Percentiles rank a stretch among this genome's conserved stretches.
phyloP scores from a whole-genome alignment of 2,888 invertebrate species.

The Glomeris marginata region DNA sequence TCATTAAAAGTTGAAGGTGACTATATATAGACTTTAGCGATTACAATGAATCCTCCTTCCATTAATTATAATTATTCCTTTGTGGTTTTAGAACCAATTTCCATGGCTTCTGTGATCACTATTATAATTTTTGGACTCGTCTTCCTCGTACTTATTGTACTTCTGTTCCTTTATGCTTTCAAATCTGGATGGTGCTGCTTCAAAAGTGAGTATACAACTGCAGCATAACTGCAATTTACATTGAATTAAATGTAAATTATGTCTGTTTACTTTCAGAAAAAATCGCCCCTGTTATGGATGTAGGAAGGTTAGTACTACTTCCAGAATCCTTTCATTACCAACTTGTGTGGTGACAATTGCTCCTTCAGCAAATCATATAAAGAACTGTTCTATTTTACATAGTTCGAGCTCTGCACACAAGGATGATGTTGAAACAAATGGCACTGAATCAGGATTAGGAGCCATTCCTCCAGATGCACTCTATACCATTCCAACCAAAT shows the following conservation, averaged over 20 bases:
- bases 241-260: slow-evolving; percentile 8
- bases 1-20: no score
- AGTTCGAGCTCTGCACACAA: no score
- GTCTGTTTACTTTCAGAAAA: background rate
- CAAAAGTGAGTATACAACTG: slow-evolving; percentile 31
- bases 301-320: no score
- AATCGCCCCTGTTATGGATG: no score
- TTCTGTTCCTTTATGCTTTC: slow-evolving; percentile 29
- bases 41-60: no score
- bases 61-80: background rate
- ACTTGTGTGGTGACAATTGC: no score
- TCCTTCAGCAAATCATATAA: no score
- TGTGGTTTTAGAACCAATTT: slow-evolving; percentile 28
- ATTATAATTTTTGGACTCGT: slow-evolving; percentile 29
- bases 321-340: no score
- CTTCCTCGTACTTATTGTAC: slow-evolving; percentile 27
- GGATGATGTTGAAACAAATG: no score
- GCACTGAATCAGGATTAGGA: slow-evolving; percentile 21
- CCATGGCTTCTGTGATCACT: slow-evolving; percentile 30
- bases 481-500: slow-evolving; percentile 42
- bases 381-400: no score
- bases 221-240: no score
- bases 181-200: slow-evolving; percentile 31
- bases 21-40: no score
- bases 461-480: slow-evolving; percentile 61